These are phyloP conservation scores for Hirtodrosophila duncani DNA, from an alignment of 2,888 invertebrate species.

Conservation along the genomic window DNA sequence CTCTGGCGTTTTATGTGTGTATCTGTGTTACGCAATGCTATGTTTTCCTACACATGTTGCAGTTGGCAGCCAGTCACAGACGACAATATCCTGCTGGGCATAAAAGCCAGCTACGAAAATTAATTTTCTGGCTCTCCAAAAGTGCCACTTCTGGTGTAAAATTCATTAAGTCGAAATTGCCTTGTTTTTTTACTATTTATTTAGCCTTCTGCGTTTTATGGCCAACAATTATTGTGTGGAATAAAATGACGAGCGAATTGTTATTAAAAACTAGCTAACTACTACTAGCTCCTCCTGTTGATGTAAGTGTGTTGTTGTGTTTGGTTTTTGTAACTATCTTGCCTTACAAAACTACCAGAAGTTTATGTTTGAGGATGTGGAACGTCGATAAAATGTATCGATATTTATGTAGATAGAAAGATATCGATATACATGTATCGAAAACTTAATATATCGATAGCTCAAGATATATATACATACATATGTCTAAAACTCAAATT, in stretches of 20 bases:
- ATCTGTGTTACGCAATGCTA: slow-evolving; percentile 33
- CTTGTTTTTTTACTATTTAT: slow-evolving; percentile 23
- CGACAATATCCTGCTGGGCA: slow-evolving; percentile 47
- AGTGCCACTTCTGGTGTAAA: slow-evolving; percentile 25
- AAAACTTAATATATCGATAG: too few species aligned
- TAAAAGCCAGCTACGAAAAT: slow-evolving; percentile 50
- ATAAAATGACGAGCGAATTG: slow-evolving; percentile 13
- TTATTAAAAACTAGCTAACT: slow-evolving; percentile 1
- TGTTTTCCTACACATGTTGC: slow-evolving; percentile 45
- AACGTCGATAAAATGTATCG: too few species aligned
- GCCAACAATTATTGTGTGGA: slow-evolving; percentile 35
- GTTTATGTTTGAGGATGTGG: too few species aligned
- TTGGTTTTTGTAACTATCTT: too few species aligned
- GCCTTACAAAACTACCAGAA: too few species aligned
- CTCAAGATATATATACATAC: too few species aligned
- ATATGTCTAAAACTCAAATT: too few species aligned
- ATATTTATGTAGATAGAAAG: too few species aligned
- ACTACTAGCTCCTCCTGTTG: too few species aligned
- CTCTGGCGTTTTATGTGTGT: slow-evolving; percentile 13
- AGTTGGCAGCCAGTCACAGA: slow-evolving; percentile 29
- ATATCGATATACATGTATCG: too few species aligned
- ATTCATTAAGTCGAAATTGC: slow-evolving; percentile 40
- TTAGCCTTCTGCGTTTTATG: slow-evolving; percentile 22
- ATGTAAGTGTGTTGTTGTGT: too few species aligned
- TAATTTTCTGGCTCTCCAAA: slow-evolving; percentile 51